These are phyloP conservation scores for Babyrousa celebensis DNA, from an alignment of 2,797 vertebrate genomes.

Conservation along the genomic window DNA sequence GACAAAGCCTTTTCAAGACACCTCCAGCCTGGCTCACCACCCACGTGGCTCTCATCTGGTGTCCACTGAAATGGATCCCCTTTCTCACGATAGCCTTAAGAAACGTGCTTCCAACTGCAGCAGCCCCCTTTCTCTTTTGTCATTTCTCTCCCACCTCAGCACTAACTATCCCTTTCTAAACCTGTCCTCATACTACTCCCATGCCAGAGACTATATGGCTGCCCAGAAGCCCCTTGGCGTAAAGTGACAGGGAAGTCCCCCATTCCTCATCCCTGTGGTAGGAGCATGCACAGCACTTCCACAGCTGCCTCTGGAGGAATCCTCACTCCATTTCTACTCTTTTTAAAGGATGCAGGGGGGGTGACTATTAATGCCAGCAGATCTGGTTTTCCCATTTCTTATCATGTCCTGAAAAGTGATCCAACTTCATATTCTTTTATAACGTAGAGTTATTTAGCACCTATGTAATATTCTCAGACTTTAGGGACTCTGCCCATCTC, in stretches of 20 bases:
- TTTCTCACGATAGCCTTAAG: neutral
- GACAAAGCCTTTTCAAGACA: neutral
- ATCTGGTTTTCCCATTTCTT: constrained; percentile 2
- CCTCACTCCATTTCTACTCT: neutral
- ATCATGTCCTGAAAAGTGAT: neutral
- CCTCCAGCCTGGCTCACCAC: neutral
- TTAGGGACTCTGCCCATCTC: constrained; percentile 50
- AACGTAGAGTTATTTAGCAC: neutral
- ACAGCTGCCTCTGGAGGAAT: neutral
- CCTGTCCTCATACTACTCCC: neutral
- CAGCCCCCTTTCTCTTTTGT: neutral
- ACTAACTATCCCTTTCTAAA: neutral
- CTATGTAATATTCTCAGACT: constrained; percentile 40
- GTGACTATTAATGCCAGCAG: neutral
- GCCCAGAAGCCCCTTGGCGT: neutral
- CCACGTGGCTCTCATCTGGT: neutral
- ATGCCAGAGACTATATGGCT: neutral
- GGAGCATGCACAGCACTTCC: neutral
- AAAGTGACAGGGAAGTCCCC: too few relatives aligned
- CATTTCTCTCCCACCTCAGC: neutral
- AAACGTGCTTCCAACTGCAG: neutral
- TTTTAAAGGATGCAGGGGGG: neutral
- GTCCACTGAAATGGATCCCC: neutral
- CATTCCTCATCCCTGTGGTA: neutral
- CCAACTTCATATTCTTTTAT: neutral